Conservation (phyloP, 2,113 vertebrate genomes). For the Chaenogobius annularis region DNA sequence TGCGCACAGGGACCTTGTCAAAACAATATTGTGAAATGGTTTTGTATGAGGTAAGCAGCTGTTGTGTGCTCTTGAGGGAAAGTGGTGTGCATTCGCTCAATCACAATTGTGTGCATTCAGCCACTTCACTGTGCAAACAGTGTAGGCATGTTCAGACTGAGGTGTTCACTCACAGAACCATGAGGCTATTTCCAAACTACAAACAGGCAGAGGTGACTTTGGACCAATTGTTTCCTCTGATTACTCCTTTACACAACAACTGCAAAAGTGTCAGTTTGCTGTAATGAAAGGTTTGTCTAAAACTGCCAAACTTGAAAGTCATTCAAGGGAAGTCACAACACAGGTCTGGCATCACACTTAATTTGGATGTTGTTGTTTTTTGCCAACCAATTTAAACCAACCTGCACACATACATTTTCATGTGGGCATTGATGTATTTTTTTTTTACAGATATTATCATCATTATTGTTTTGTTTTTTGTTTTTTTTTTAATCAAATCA, state of each 20-base stretch:
- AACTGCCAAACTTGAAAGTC: background rate
- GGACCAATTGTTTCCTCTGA: slow-evolving; percentile 8
- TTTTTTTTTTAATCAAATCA: too few relatives aligned
- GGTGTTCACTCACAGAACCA: background rate
- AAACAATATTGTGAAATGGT: slow-evolving; percentile 15
- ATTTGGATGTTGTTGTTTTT: too few relatives aligned
- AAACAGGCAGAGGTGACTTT: slow-evolving; percentile 25
- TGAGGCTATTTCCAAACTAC: slow-evolving; percentile 1
- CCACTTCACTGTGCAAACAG: slow-evolving; percentile 9
- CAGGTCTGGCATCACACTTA: too few relatives aligned
- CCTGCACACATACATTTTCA: too few relatives aligned
- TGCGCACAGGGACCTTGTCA: background rate
- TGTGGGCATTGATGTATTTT: too few relatives aligned
- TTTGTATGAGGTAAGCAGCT: slow-evolving; percentile 7
- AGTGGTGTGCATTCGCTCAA: background rate
- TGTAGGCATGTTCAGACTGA: slow-evolving; percentile 2
- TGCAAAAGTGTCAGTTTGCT: slow-evolving; percentile 10
- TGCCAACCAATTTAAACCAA: too few relatives aligned
- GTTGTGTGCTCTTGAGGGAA: background rate
- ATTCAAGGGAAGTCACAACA: too few relatives aligned
- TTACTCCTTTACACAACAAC: slow-evolving; percentile 1
- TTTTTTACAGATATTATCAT: too few relatives aligned
- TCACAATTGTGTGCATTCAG: slow-evolving; percentile 9
- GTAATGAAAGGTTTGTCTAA: slow-evolving; percentile 10
- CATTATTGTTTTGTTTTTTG: too few relatives aligned